Evolutionary conservation across 2,113 vertebrate species (phyloP), one percentile per base, ranked within the genome.

Genomic region (Hippocampus barbouri): DNA sequence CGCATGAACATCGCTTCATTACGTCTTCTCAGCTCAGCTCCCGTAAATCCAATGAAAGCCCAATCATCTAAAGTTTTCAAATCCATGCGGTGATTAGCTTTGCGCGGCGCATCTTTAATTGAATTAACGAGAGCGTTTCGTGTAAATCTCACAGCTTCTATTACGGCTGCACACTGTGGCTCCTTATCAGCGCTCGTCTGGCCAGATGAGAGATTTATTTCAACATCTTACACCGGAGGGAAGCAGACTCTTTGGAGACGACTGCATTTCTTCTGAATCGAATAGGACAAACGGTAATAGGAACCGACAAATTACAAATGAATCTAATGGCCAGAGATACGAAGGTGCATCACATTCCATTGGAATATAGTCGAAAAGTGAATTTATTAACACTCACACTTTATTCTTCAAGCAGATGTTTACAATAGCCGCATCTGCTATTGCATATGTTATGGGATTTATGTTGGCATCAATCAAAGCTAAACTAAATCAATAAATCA

Each of bases 101-200:
- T 2, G 5, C n/a, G 12, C 2, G 56, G 30, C 15, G 3, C 45
- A 43, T 66, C 51, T 68, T 65, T 69, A 54, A 84, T 80, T 69
- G 11, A 61, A 78, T 72, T 64, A 64, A 11, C 14, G 8, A 3
- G 41, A 47, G 30, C 21, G 54, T 34, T 74, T 71, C 23, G 62
- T 69, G 67, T 66, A 64, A 69, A 79, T 77, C 51, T 73, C 74
- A 79, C 76, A 60, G 66, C 25, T 47, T 65, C 57, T 69, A 59
- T 69, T 64, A 81, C 78, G 63, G 70, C 18, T 20, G 2, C 79
- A 81, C 78, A 38, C 77, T 72, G 34, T 67, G 85, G 49, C 0
- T 75, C 83, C 79, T 90, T 75, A 77, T 89, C 83, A 89, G 68
- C 60, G 60, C 75, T 15, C 5, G 54, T 70, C 77, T 69, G 49